Evolutionary conservation across 2,888 invertebrate genomes (phyloP), one percentile per base, ranked within the genome.

Genomic region (Didymodactylos carnosus): DNA sequence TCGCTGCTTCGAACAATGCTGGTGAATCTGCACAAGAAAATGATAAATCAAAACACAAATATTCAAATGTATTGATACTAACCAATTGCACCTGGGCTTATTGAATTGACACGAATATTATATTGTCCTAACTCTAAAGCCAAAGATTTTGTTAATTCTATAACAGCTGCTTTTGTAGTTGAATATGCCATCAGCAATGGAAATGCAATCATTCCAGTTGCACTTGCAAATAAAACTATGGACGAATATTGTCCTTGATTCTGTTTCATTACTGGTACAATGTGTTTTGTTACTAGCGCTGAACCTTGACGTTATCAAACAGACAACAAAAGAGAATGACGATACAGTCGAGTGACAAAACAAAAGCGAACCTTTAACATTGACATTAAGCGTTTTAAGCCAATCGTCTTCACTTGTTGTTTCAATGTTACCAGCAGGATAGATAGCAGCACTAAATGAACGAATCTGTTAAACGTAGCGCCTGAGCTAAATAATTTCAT

Each of bases 91-190:
- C 73, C 72, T 5, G 76, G 76, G 39, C 62, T 62, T 25, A 76
- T 70, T 19, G 76, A 69, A 72, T 76, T 76, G 2, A 76, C 76
- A 7, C 76, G 74, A 25, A 76, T 76, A n/a, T 53, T 69, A 13
- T 69, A 69, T n/a, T 27, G 27, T 8, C 70, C 39, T 35, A 76
- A 72, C 40, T 76, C 76, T 1, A 76, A 41, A n/a, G 74, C 75
- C 74, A 76, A 75, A 69, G 71, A 72, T 62, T 72, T 39, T 25
- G 74, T 76, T 39, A 76, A 23, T 25, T 53, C 27, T 49, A 41
- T 19, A 41, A 76, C 51, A 6, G 75, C 76, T 19, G 76, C 76
- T 73, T 76, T 76, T 11, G 72, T 76, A 10, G 75, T 72, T 25
- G 75, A 53, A 49, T 76, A 76, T 11, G 76, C 2, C 4, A 14